These are phyloP conservation scores for Drosophila colorata DNA, from an alignment of 2,888 invertebrate species.

Conservation along the genomic window DNA sequence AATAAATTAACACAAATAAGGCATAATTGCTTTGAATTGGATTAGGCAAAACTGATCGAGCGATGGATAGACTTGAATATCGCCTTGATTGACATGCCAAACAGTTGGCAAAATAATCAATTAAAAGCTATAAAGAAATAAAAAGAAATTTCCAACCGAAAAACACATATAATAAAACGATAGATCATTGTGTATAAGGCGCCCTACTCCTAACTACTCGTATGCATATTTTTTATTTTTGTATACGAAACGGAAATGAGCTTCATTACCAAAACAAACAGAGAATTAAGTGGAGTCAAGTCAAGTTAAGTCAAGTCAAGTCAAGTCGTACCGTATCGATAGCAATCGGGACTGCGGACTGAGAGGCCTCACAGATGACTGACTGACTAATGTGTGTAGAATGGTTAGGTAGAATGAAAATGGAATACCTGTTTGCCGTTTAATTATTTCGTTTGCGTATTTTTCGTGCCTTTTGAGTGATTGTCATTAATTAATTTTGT, in stretches of 20 bases:
- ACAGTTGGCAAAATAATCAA: slow-evolving; percentile 7
- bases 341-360: slow-evolving; percentile 29
- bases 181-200: slow-evolving; percentile 13
- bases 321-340: slow-evolving; percentile 29
- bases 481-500: slow-evolving; percentile 82
- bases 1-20: slow-evolving; percentile 82
- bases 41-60: slow-evolving; percentile 57
- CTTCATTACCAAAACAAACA: slow-evolving; percentile 84
- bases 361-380: slow-evolving; percentile 34
- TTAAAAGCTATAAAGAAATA: background rate
- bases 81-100: slow-evolving; percentile 62
- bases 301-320: slow-evolving; percentile 22
- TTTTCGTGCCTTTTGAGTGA: slow-evolving; percentile 77
- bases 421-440: slow-evolving; percentile 75
- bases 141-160: background rate
- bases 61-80: slow-evolving; percentile 19
- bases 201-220: slow-evolving; percentile 25
- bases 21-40: slow-evolving; percentile 76
- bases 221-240: slow-evolving; percentile 59
- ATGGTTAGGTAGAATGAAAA: slow-evolving; percentile 50
- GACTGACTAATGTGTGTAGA: slow-evolving; percentile 68
- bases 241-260: slow-evolving; percentile 81
- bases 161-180: background rate
- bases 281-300: slow-evolving; percentile 58
- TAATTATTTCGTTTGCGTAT: slow-evolving; percentile 82